phyloP scores from a whole-genome alignment of 1,140 invertebrate species.

The Saccostrea echinata region DNA sequence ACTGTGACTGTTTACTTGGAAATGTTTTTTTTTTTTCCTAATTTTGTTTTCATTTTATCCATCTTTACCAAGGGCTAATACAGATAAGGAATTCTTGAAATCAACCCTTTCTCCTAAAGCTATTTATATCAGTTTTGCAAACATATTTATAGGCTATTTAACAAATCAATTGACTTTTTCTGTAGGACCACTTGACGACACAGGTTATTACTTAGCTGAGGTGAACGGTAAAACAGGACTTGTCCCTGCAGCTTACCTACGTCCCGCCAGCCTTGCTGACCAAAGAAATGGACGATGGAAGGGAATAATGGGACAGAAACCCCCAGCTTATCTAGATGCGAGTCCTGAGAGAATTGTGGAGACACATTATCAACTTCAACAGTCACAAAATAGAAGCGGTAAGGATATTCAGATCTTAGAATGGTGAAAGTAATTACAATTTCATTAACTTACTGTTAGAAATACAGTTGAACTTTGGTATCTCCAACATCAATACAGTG shows the following conservation, averaged over 20 bases:
- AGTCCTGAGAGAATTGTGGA: constrained; percentile 64
- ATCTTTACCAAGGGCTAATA: too few relatives aligned
- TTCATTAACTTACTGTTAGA: background rate
- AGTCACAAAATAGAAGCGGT: constrained; percentile 46
- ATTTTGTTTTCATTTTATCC: too few relatives aligned
- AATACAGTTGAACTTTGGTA: background rate
- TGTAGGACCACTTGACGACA: constrained; percentile 67
- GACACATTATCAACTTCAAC: constrained; percentile 55
- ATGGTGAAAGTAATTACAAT: too few relatives aligned
- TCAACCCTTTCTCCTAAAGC: too few relatives aligned
- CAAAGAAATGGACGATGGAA: constrained; percentile 2
- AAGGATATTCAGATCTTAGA: background rate
- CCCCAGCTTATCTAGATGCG: constrained; percentile 53
- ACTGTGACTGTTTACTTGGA: too few relatives aligned
- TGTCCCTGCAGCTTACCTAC: constrained; percentile 72
- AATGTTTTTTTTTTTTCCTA: too few relatives aligned
- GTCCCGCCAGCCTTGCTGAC: constrained; percentile 48
- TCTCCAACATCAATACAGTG: too few relatives aligned
- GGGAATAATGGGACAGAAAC: constrained; percentile 34
- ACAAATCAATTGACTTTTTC: background rate
- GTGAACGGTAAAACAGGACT: constrained; percentile 70
- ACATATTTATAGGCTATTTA: too few relatives aligned
- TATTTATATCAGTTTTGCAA: too few relatives aligned
- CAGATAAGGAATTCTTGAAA: too few relatives aligned
- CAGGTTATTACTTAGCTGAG: constrained; percentile 74